Base-by-base conservation (phyloP, 1,140 invertebrate genomes). In the Pinna nobilis region DNA sequence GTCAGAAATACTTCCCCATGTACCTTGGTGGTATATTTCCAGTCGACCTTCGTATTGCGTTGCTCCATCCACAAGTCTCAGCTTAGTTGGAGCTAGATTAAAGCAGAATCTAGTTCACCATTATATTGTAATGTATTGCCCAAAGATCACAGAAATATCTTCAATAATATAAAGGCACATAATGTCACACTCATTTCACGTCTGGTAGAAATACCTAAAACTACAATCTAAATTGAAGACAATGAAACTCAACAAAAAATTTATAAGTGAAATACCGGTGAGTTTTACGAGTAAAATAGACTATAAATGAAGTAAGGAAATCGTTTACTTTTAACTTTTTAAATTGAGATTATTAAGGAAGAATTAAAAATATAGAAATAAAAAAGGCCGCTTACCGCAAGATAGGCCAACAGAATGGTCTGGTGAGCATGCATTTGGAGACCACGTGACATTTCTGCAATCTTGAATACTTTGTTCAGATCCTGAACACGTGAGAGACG, bases 11-110 rank as follows among this genome's bases (percentile, higher is more conserved):
- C 28, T 20, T 50, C 41, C 57, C 68, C 68, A 70, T 32, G 9
- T 11, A 1, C 68, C 68, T 15, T 32, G n/a, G 37, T 70, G 41
- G 30, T 50, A 60, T 18, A 70, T 35, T 13, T 50, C 68, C 25
- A 70, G 11, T 3, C 64, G 63, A n/a, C 75, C 75, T 59, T 74
- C 64, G 28, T 39, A 51, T 28, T 55, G 55, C 18, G 28, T 39
- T 30, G 28, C 37, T 15, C 71, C 71, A 20, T 55, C 71, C 3
- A 51, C 57, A 11, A 74, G 44, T 3, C 65, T 64, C 5, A 74
- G 15, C 1, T 37, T 37, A 9, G 66, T 69, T 5, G 20, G 13
- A 23, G 30, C 64, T 67, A 25, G n/a, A n/a, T n/a, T n/a, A n/a
- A n/a, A n/a, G n/a, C 23, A 28, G 28, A 44, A 44, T 44, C 9